Evolutionary conservation across 2,113 vertebrate species (phyloP), one percentile per base, ranked within the genome.

Genomic region (Plotosus lineatus): DNA sequence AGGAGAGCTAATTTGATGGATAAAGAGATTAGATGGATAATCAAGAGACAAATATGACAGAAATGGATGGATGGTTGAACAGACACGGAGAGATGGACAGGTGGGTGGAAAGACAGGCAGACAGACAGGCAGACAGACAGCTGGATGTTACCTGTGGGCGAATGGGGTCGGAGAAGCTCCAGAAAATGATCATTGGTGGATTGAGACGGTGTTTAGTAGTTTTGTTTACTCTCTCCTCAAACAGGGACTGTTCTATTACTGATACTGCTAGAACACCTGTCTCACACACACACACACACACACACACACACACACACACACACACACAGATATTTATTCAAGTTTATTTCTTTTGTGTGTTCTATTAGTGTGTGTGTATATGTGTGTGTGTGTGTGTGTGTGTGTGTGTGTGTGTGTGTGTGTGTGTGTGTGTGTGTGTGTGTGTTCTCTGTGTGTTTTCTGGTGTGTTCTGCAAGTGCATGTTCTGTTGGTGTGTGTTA

Each of bases 221-320:
- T 48, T 86, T 65, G 0, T 92, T 88, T 36, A 90, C 83, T 83
- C 88, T 88, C 0, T 95, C 89, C 83, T 95, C 92, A 33, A 88
- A 86, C 3, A 85, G 87, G 46, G 92, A 83, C 38, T 79, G 86
- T 15, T 91, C 71, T 6, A 85, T 91, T 87, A 94, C 80, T 3
- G 97, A 94, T 79, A 96, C 94, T 14, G 92, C 95, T 56, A 98
- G 91, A 63, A 97, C 89, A 75, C 96, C 98, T 99, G 88, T 65
- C 71, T 12, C 69, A 79, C 31, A 78, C 81, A 83, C 73, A 81
- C 82, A 86, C 40, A 56, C 58, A 38, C 33, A 78, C 28, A 84
- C 23, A 78, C 79, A 46, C 48, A 75, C 31, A 61, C 14, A 66
- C 73, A 60, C 33, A 17, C 56, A 69, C 40, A 68, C n/a, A 38